A percentile compares a stretch with the other conserved stretches of the same genome.
Conservation (phyloP, 2,888 invertebrate species). For the Habroteleia sp. region DNA sequence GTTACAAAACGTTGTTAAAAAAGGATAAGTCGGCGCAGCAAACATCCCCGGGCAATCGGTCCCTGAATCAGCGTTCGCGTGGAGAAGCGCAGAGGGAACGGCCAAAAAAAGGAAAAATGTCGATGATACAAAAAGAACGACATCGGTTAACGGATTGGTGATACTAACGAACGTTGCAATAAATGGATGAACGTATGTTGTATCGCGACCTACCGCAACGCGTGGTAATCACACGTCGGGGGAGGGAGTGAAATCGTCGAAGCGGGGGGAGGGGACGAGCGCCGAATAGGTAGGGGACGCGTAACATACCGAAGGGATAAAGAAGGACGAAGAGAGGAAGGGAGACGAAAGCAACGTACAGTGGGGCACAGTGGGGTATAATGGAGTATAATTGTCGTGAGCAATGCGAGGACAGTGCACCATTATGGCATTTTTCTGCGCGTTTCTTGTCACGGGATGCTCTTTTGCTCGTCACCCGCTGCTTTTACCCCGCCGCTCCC, state of each 20-base stretch:
- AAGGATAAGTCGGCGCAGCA: too few relatives aligned
- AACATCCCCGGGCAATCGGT: too few relatives aligned
- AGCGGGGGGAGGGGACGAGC: constrained; percentile 49
- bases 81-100: too few relatives aligned
- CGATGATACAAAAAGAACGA: constrained; percentile 36
- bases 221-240: constrained; percentile 64
- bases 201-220: constrained; percentile 79
- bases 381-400: constrained; percentile 81
- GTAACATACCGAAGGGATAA: constrained; percentile 43
- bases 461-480: constrained; percentile 37
- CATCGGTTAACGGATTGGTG: constrained; percentile 50
- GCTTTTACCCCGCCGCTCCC: constrained; percentile 20
- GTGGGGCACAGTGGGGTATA: constrained; percentile 71
- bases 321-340: constrained; percentile 56
- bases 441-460: constrained; percentile 72
- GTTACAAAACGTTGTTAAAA: too few relatives aligned
- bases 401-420: constrained; percentile 81
- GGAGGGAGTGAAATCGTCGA: constrained; percentile 54
- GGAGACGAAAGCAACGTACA: constrained; percentile 41
- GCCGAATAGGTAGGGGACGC: constrained; percentile 24
- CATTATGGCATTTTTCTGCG: constrained; percentile 80
- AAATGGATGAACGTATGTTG: constrained; percentile 70
- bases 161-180: constrained; percentile 67
- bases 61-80: too few relatives aligned
- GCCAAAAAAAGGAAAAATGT: constrained; percentile 27